Evolutionary conservation across 2,888 invertebrate genomes (phyloP).

Genomic region (Tiphia femorata): DNA sequence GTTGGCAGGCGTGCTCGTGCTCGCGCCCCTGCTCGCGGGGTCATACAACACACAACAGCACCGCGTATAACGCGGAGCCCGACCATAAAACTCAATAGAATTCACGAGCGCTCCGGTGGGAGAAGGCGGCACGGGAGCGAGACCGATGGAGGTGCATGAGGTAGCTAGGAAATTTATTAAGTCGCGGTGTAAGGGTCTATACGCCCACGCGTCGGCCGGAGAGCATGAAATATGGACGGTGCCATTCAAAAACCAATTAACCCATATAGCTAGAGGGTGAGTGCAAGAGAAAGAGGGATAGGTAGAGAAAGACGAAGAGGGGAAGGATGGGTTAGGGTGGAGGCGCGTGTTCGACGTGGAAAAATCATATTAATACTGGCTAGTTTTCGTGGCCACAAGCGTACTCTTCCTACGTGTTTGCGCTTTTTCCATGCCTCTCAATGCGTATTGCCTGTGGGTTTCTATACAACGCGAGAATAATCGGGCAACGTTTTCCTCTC

Average conservation of each 20-base stretch:
- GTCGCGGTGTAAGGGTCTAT: constrained; percentile 7
- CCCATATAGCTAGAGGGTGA: neutral
- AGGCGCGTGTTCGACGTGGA: too few species aligned
- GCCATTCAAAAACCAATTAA: constrained; percentile 11
- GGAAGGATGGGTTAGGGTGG: neutral
- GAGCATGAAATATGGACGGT: constrained; percentile 5
- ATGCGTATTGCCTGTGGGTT: too few species aligned
- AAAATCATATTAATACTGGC: too few species aligned
- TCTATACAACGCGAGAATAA: too few species aligned
- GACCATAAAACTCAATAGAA: constrained; percentile 24
- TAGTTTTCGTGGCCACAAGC: too few species aligned
- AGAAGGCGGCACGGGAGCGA: constrained; percentile 2
- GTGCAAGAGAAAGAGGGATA: neutral
- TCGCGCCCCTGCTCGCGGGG: too few species aligned
- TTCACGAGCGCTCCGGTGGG: constrained; percentile 15
- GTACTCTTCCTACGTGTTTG: neutral
- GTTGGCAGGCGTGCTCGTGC: neutral
- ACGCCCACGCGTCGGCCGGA: too few species aligned
- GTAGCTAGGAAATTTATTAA: constrained; percentile 27
- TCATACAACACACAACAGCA: too few species aligned
- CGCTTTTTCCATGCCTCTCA: neutral
- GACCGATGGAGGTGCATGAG: too few species aligned
- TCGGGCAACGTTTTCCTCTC: too few species aligned
- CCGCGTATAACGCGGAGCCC: constrained; percentile 16
- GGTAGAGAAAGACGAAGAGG: neutral